Evolutionary conservation across 92 coral and sea anemone species (phyloP).

Genomic region (Umimayanthus kanabou): DNA sequence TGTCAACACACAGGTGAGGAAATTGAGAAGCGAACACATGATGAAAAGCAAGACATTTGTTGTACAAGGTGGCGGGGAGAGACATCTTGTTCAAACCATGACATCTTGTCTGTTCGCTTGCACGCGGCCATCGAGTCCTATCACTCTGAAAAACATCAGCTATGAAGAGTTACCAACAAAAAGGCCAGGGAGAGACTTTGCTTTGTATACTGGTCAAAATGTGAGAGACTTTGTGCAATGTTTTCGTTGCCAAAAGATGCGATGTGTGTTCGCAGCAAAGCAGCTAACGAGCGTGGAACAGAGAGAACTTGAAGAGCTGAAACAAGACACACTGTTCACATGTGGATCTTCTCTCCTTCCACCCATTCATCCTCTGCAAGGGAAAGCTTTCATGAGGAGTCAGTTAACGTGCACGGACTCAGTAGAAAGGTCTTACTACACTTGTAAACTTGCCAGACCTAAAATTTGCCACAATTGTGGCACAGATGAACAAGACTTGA

Average conservation of each 20-base stretch:
- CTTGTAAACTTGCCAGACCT: slow-evolving; percentile 29
- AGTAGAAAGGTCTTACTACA: slow-evolving; percentile 27
- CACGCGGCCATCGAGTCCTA: slow-evolving; percentile 35
- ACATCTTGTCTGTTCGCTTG: slow-evolving; percentile 44
- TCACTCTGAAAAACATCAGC: background rate
- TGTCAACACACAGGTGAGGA: slow-evolving; percentile 19
- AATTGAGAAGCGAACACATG: background rate
- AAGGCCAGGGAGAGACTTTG: slow-evolving; percentile 26
- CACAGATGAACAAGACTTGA: slow-evolving; percentile 10
- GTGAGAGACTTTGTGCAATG: slow-evolving; percentile 43
- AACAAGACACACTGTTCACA: slow-evolving; percentile 32
- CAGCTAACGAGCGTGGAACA: slow-evolving; percentile 32
- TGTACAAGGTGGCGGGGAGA: slow-evolving; percentile 3
- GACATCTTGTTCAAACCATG: slow-evolving; percentile 17
- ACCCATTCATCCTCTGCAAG: slow-evolving; percentile 25
- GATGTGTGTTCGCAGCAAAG: slow-evolving; percentile 36
- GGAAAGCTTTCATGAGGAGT: slow-evolving; percentile 40
- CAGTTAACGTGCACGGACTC: slow-evolving; percentile 37
- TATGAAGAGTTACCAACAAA: slow-evolving; percentile 29
- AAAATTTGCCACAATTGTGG: slow-evolving; percentile 42
- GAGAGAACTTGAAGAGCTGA: slow-evolving; percentile 17
- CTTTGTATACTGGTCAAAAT: slow-evolving; percentile 38
- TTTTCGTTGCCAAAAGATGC: slow-evolving; percentile 48
- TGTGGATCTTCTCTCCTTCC: slow-evolving; percentile 41
- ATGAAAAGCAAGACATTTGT: slow-evolving; percentile 41